Evolutionary conservation across 2,113 vertebrate genomes (phyloP).

Genomic region (Toxotes chatareus): DNA sequence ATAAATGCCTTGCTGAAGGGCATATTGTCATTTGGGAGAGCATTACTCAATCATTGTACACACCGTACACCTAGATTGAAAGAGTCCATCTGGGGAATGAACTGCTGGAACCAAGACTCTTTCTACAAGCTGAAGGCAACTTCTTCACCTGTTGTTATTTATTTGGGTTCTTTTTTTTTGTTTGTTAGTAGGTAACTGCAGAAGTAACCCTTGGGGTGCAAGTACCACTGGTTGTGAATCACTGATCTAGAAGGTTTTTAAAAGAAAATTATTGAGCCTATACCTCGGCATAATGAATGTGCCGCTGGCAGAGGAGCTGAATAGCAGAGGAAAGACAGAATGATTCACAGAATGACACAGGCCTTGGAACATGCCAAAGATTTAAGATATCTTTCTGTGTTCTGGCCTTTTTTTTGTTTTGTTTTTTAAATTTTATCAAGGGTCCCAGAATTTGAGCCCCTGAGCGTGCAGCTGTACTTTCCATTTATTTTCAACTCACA

Average conservation of each 20-base stretch:
- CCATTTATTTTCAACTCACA: background rate
- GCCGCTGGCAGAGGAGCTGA: background rate
- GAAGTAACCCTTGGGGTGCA: background rate
- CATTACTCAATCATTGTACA: conserved; percentile 23
- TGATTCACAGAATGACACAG: background rate
- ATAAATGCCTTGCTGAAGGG: conserved; percentile 50
- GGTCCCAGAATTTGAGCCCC: no score
- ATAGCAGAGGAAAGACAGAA: background rate
- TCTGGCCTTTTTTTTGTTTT: background rate
- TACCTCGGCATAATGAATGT: background rate
- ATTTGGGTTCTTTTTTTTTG: background rate
- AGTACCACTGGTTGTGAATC: background rate
- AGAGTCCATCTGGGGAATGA: background rate
- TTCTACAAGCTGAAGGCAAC: background rate
- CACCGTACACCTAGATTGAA: conserved; percentile 1
- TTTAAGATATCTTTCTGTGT: background rate
- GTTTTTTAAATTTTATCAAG: background rate
- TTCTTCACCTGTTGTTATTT: background rate
- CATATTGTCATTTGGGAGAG: conserved; percentile 20
- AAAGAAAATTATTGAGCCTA: background rate
- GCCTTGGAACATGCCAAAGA: background rate
- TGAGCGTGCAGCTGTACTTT: background rate
- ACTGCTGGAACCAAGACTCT: conserved; percentile 7
- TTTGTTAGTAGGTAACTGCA: background rate
- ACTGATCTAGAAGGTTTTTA: background rate